These are phyloP conservation scores for Clarias pachynema DNA, from an alignment of 2,797 vertebrate species.

Conservation along the genomic window DNA sequence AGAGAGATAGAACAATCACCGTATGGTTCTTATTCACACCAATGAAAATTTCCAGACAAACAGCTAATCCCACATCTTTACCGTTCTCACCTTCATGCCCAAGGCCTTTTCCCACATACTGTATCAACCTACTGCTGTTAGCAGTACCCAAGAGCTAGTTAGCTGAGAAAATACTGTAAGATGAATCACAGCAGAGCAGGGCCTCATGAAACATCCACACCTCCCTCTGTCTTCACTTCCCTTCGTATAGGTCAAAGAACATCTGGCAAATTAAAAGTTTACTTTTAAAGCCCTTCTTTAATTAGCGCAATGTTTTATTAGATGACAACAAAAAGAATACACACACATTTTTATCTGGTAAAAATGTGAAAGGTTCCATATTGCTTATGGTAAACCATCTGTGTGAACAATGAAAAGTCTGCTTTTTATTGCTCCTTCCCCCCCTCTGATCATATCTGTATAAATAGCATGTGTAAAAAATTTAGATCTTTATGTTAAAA, in stretches of 20 bases:
- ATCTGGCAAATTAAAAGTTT: conserved; percentile 76
- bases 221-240: conserved; percentile 63
- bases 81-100: conserved; percentile 3
- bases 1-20: background rate
- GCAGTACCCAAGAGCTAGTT: conserved; percentile 27
- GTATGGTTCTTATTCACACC: background rate
- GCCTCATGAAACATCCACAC: conserved; percentile 55
- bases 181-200: conserved; percentile 43
- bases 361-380: conserved; percentile 69
- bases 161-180: conserved; percentile 31
- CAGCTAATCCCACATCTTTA: conserved; percentile 1
- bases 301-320: conserved; percentile 77
- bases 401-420: conserved; percentile 68
- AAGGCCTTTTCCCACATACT: conserved; percentile 19
- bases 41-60: conserved; percentile 26
- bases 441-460: conserved; percentile 37
- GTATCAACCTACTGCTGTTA: conserved; percentile 18
- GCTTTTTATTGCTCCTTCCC: conserved; percentile 52
- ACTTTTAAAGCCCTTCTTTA: conserved; percentile 74
- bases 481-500: conserved; percentile 29
- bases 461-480: conserved; percentile 26
- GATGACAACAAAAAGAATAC: conserved; percentile 71
- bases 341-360: conserved; percentile 71
- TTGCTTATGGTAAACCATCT: conserved; percentile 76
- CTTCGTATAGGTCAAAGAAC: conserved; percentile 71